Percentiles rank a stretch among this genome's conserved stretches.
phyloP scores from a whole-genome alignment of 2,888 invertebrate species.

The Plagiodera versicolora region DNA sequence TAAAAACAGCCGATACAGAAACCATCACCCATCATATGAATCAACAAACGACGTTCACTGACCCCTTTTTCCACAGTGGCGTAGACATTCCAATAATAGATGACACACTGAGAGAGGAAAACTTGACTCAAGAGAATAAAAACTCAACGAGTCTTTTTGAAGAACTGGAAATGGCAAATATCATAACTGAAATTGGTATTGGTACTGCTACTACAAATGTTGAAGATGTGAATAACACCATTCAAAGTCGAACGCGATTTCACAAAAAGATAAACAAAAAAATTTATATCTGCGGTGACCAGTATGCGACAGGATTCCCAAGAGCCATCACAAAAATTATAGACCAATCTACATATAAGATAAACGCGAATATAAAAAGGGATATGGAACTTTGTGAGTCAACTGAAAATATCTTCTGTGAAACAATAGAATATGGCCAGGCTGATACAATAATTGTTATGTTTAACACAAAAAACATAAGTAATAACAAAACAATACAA shows the following conservation, averaged over 20 bases:
- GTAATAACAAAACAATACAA: neutral
- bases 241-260: neutral
- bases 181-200: neutral
- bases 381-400: neutral
- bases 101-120: conserved; percentile 3
- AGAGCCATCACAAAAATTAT: neutral
- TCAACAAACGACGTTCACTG: neutral
- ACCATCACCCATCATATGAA: neutral
- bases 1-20: conserved; percentile 3
- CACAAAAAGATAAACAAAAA: neutral
- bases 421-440: neutral
- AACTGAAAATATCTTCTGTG: neutral
- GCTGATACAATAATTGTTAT: neutral
- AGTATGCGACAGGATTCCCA: conserved; percentile 3
- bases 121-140: neutral
- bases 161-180: neutral
- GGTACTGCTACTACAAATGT: neutral
- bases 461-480: neutral
- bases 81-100: conserved; percentile 1
- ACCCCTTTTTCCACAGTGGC: neutral
- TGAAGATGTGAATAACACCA: neutral
- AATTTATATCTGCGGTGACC: neutral
- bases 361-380: neutral
- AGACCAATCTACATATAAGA: neutral
- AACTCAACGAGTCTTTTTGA: neutral